These are phyloP conservation scores for Serranochromis macrocephalus DNA, from an alignment of 2,113 vertebrate species.

Conservation along the genomic window DNA sequence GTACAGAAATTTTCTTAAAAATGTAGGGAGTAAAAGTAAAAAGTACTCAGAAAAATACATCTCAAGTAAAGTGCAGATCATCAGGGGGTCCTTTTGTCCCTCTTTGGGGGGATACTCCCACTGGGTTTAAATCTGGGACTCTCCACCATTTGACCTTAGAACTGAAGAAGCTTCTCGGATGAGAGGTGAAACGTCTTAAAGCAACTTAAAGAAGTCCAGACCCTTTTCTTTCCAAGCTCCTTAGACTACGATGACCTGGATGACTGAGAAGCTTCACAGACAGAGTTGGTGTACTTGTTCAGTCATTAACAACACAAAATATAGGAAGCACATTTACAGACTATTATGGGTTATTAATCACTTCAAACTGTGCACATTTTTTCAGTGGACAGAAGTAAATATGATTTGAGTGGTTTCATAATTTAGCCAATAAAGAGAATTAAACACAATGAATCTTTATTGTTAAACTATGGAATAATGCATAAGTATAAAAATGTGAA, in stretches of 20 bases:
- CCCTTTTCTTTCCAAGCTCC: too few relatives aligned
- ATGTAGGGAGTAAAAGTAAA: neutral
- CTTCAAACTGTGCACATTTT: neutral
- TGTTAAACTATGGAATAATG: neutral
- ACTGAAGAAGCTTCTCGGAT: too few relatives aligned
- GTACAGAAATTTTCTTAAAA: accelerated
- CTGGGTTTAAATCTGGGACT: too few relatives aligned
- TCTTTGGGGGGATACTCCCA: too few relatives aligned
- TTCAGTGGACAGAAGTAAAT: neutral
- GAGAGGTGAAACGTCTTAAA: too few relatives aligned
- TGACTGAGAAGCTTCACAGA: too few relatives aligned
- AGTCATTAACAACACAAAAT: neutral
- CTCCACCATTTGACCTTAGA: too few relatives aligned
- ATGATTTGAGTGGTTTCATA: neutral
- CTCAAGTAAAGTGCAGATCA: neutral
- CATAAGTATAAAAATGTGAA: neutral
- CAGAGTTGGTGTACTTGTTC: neutral
- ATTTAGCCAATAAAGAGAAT: neutral
- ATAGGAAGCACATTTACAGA: neutral
- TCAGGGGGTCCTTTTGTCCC: too few relatives aligned
- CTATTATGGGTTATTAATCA: neutral
- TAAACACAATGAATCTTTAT: neutral
- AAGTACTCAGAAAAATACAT: neutral
- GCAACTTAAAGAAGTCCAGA: too few relatives aligned
- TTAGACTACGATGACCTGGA: too few relatives aligned